Conservation (phyloP, 2,888 invertebrate species). For the Epirrhoe tristata region DNA sequence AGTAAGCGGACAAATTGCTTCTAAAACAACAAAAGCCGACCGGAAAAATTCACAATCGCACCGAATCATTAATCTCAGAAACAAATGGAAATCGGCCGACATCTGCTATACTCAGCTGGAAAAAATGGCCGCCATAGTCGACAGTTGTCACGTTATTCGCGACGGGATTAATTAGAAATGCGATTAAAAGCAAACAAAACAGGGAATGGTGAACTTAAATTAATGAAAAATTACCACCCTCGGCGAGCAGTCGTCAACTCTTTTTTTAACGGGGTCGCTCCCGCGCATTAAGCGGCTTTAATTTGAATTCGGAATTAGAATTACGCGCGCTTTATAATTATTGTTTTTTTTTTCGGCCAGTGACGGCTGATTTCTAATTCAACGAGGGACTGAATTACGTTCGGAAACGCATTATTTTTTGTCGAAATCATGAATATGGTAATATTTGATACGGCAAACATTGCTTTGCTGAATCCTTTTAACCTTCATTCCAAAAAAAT, state of each 20-base stretch:
- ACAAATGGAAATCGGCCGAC: conserved; percentile 86
- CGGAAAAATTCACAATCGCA: conserved; percentile 85
- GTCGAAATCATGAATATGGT: conserved; percentile 44
- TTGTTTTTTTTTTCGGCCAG: conserved; percentile 78
- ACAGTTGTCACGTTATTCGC: conserved; percentile 86
- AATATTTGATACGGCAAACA: conserved; percentile 35
- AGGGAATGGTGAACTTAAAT: conserved; percentile 86
- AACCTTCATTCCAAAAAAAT: background rate
- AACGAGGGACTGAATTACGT: conserved; percentile 59
- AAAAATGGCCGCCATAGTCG: conserved; percentile 84
- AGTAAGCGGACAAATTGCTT: conserved; percentile 85
- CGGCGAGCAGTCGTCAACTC: conserved; percentile 84
- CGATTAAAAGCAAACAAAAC: conserved; percentile 86
- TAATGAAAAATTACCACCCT: conserved; percentile 86
- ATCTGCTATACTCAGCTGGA: conserved; percentile 82
- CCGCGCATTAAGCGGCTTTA: conserved; percentile 86
- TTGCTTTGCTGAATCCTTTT: conserved; percentile 4
- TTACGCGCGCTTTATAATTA: conserved; percentile 86
- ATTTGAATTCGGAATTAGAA: conserved; percentile 86
- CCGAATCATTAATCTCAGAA: conserved; percentile 86
- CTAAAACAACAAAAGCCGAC: conserved; percentile 85
- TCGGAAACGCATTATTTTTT: conserved; percentile 45
- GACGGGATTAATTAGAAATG: conserved; percentile 86
- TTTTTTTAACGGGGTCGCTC: conserved; percentile 84
- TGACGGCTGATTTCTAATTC: conserved; percentile 80